These are phyloP conservation scores for Acrobasis suavella DNA, from an alignment of 2,888 invertebrate species.

Conservation along the genomic window DNA sequence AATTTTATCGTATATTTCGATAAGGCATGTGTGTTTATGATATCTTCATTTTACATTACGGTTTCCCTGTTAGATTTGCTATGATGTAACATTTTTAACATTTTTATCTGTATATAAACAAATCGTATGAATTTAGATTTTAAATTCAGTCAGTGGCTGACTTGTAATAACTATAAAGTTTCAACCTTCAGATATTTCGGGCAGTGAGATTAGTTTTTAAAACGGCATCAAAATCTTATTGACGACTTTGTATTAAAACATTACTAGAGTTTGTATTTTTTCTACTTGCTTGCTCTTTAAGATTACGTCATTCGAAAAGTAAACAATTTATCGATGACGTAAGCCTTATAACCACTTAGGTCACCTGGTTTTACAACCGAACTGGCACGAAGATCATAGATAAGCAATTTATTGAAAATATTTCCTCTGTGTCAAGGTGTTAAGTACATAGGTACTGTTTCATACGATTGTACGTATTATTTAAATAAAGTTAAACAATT, in stretches of 20 bases:
- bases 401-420: neutral
- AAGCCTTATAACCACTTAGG: neutral
- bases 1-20: constrained; percentile 2
- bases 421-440: too few species aligned
- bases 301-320: neutral
- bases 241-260: neutral
- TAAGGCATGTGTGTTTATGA: constrained; percentile 1
- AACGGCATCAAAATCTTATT: neutral
- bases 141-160: neutral
- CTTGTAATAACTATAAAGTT: neutral
- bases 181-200: constrained; percentile 1
- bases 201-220: neutral
- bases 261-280: too few species aligned
- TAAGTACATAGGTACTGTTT: too few species aligned
- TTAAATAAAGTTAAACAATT: too few species aligned
- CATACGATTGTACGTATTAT: too few species aligned
- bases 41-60: neutral
- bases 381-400: neutral
- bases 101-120: too few species aligned
- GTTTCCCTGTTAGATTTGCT: neutral
- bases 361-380: neutral
- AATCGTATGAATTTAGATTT: neutral
- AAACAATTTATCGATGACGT: neutral
- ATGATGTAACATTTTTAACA: neutral
- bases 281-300: neutral